Percentiles rank a stretch among this genome's conserved stretches.
Evolutionary conservation across 2,797 vertebrate genomes (phyloP).

Genomic region (Vireo griseus): DNA sequence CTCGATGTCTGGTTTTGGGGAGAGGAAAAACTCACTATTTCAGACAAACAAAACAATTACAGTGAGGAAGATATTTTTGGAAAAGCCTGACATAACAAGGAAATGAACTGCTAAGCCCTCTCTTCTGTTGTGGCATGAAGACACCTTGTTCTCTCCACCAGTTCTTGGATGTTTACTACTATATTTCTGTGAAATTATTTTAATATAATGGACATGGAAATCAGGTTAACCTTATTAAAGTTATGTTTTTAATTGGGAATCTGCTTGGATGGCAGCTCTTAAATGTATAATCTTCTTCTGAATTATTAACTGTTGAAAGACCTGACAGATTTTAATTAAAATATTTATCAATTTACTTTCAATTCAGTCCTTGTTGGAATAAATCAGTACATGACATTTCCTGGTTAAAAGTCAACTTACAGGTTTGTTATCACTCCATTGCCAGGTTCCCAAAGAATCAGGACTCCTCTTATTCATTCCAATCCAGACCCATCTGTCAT

Average conservation of each 20-base stretch:
- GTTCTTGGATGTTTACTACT: not conserved
- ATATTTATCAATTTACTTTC: constrained; percentile 2
- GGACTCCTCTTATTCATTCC: constrained; percentile 93
- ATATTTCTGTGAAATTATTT: not conserved
- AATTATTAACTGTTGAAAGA: constrained; percentile 2
- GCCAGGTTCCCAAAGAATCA: constrained; percentile 84
- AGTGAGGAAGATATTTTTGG: not conserved
- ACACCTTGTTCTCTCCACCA: not conserved
- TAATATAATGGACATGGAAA: not conserved
- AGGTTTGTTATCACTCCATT: constrained; percentile 88
- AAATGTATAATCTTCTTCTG: not conserved
- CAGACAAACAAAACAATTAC: not conserved
- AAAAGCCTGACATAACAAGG: not conserved
- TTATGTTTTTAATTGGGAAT: not conserved
- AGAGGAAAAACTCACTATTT: not conserved
- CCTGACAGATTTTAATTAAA: not conserved
- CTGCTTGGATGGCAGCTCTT: not conserved
- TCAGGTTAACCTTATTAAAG: not conserved
- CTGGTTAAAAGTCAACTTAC: constrained; percentile 77
- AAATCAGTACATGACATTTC: not conserved
- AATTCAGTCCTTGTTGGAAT: not conserved
- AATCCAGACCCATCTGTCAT: constrained; percentile 90
- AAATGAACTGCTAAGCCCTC: not conserved
- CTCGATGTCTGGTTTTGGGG: fast-evolving
- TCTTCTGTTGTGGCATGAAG: not conserved